phyloP scores from a whole-genome alignment of 2,888 invertebrate genomes.

The Apantesis nais region DNA sequence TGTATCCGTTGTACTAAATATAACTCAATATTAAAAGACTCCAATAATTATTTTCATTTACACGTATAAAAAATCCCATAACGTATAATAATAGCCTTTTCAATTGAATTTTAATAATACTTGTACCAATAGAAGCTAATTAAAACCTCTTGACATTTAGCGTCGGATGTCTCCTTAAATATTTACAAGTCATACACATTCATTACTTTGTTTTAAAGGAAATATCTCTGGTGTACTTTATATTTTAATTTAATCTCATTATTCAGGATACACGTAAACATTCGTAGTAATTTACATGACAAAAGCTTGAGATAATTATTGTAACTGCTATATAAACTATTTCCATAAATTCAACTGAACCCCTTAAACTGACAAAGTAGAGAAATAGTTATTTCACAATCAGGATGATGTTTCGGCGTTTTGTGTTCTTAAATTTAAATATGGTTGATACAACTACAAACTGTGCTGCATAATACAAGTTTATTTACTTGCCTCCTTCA shows the following conservation, averaged over 20 bases:
- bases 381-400: too few relatives aligned
- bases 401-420: too few relatives aligned
- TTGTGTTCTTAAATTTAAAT: too few relatives aligned
- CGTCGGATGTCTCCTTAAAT: conserved; percentile 55
- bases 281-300: conserved; percentile 22
- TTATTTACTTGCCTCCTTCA: neutral
- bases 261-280: conserved; percentile 20
- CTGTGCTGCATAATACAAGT: neutral
- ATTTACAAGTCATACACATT: conserved; percentile 56
- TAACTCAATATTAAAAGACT: too few relatives aligned
- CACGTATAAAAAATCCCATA: neutral
- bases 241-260: conserved; percentile 32
- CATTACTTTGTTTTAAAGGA: conserved; percentile 49
- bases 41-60: neutral
- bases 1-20: too few relatives aligned
- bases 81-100: conserved; percentile 16
- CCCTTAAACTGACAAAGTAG: too few relatives aligned
- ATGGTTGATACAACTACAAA: neutral
- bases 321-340: too few relatives aligned
- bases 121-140: conserved; percentile 49
- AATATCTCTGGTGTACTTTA: conserved; percentile 35
- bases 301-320: too few relatives aligned
- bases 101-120: conserved; percentile 48
- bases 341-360: too few relatives aligned
- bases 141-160: conserved; percentile 54